Evolutionary conservation across 2,888 invertebrate genomes (phyloP).

Genomic region (Busseola fusca): DNA sequence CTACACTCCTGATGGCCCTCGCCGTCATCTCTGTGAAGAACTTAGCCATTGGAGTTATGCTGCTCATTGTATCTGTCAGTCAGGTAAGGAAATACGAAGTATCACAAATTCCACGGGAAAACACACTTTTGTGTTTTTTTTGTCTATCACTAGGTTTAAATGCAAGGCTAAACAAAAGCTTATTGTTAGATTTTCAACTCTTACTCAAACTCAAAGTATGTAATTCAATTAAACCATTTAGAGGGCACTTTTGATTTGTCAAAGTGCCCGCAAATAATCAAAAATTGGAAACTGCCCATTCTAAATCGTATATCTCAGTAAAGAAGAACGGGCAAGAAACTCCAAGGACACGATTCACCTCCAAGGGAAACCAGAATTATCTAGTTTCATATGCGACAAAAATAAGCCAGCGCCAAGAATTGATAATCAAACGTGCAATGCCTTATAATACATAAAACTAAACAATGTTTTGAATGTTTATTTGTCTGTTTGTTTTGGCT

Average conservation of each 20-base stretch:
- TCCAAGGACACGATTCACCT: too few relatives aligned
- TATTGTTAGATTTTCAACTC: background rate
- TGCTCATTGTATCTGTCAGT: constrained; percentile 89
- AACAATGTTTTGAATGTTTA: too few relatives aligned
- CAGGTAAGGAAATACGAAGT: constrained; percentile 77
- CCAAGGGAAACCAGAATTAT: too few relatives aligned
- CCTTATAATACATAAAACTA: too few relatives aligned
- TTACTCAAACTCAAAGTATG: background rate
- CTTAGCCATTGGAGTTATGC: constrained; percentile 91
- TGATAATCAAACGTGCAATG: too few relatives aligned
- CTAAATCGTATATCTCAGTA: background rate
- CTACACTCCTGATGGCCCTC: constrained; percentile 91
- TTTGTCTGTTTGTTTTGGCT: too few relatives aligned
- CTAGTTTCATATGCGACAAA: too few relatives aligned
- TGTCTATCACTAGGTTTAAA: background rate
- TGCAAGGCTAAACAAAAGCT: background rate
- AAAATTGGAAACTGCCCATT: background rate
- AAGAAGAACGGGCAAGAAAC: background rate
- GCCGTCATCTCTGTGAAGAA: constrained; percentile 93
- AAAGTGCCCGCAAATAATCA: background rate
- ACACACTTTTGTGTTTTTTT: background rate
- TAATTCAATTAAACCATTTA: background rate
- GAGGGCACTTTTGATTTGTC: too few relatives aligned
- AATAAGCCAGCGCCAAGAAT: too few relatives aligned
- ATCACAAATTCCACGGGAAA: background rate